These are phyloP conservation scores for Lithobates pipiens DNA, from an alignment of 2,797 vertebrate genomes.

Conservation along the genomic window DNA sequence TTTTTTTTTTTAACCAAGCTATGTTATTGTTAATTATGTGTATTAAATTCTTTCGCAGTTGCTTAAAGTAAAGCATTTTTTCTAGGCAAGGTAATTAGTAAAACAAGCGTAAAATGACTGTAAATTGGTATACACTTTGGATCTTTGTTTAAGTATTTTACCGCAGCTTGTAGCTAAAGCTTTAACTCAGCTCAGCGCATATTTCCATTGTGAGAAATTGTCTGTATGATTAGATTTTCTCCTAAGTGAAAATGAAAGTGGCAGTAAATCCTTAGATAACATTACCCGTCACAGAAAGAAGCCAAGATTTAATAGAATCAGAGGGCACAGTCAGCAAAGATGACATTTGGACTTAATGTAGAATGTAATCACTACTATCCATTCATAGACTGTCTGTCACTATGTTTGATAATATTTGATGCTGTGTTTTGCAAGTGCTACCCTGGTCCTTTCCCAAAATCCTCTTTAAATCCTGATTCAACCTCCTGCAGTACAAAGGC, in stretches of 20 bases:
- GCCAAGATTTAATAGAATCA: constrained; percentile 64
- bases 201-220: constrained; percentile 62
- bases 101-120: constrained; percentile 13
- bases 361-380: constrained; percentile 62
- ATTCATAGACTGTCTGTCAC: constrained; percentile 61
- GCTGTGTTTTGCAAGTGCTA: constrained; percentile 54
- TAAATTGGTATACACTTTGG: constrained; percentile 9
- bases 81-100: constrained; percentile 9
- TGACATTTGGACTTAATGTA: constrained; percentile 63
- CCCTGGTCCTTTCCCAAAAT: constrained; percentile 44
- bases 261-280: constrained; percentile 64
- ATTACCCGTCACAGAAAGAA: constrained; percentile 63
- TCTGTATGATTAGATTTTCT: constrained; percentile 64
- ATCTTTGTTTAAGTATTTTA: constrained; percentile 29
- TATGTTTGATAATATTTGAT: constrained; percentile 51
- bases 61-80: background rate
- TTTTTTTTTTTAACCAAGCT: background rate
- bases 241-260: constrained; percentile 64
- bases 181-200: constrained; percentile 49
- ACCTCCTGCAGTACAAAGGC: constrained; percentile 34
- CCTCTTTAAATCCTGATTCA: constrained; percentile 37
- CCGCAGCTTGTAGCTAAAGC: constrained; percentile 24
- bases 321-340: constrained; percentile 62
- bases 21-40: background rate
- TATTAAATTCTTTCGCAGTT: background rate